Base-by-base conservation (phyloP, 2,888 invertebrate genomes). In the Erynnis tages region DNA sequence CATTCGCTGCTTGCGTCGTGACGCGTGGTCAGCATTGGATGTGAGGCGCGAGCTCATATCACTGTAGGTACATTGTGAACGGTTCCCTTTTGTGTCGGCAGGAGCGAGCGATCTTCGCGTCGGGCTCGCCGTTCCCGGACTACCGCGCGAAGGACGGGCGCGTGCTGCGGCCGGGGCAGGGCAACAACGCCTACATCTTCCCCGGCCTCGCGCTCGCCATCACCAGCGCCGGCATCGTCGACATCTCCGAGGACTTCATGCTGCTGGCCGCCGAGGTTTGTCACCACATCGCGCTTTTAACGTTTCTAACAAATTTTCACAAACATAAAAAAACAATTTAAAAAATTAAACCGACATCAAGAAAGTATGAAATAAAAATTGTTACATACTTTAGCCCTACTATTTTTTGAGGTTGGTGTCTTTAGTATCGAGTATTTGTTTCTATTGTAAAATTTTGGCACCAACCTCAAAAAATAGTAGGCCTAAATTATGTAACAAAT, bases 141-240 rank as follows among this genome's bases (percentile, higher is more conserved):
- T 96, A 97, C 54, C 93, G 91, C 46, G 91, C 94, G 54, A 90
- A 90, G 74, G 93, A 95, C 60, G 97, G 96, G 0, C 93, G 95
- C 76, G 93, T 93, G 5, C 94, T 92, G 76, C 85, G 93, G 69
- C 98, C 99, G 0, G 99, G 99, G 0, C 99, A 99, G 85, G 99
- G 99, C 54, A 98, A 98, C 89, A 98, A 98, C 88, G 94, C 98
- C 0, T 98, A 98, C 88, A 97, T 98, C 81, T 98, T 98, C 92
- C 99, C 99, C 11, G 99, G 98, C 2, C 91, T 98, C 62, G 98
- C 98, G 16, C 92, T 99, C 37, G 99, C 96, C 57, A 94, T 95
- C 52, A 93, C 98, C 62, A 94, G 94, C 69, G 95, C 96, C 61
- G 97, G 97, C 47, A 94, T 98, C 81, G 91, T 94, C 65, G 96